Percentiles rank a stretch among this genome's conserved stretches.
Evolutionary conservation across 2,797 vertebrate species (phyloP).

Genomic region (Esox lucius): DNA sequence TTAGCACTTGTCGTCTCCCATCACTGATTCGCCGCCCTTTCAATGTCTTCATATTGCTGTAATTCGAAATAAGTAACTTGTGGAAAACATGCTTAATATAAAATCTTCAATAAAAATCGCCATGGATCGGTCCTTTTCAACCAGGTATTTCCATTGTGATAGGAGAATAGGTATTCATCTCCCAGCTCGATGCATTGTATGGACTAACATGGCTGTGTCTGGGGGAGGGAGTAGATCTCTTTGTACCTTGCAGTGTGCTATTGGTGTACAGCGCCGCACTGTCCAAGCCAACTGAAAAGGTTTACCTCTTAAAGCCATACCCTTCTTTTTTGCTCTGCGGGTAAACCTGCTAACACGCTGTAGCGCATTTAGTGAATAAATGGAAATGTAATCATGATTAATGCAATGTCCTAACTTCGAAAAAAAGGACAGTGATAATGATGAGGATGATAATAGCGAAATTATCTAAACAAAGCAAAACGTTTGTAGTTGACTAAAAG

Average conservation of each 20-base stretch:
- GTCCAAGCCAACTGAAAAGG: neutral
- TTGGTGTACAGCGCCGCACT: constrained; percentile 53
- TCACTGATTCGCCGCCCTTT: constrained; percentile 21
- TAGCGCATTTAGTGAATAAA: neutral
- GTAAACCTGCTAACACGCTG: neutral
- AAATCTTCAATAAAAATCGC: neutral
- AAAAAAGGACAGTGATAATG: neutral
- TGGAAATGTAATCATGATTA: neutral
- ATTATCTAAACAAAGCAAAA: neutral
- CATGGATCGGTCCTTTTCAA: neutral
- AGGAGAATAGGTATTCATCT: constrained; percentile 31
- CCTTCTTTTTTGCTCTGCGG: neutral
- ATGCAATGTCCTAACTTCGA: neutral
- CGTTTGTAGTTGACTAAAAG: neutral
- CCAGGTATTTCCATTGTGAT: constrained; percentile 6
- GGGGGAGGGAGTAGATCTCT: constrained; percentile 73
- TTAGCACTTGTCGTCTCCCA: constrained; percentile 29
- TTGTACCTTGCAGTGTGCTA: constrained; percentile 63
- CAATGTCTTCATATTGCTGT: constrained; percentile 20
- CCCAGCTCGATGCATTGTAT: constrained; percentile 33
- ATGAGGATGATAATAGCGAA: neutral
- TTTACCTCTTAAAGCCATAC: constrained; percentile 6
- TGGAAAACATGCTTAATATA: constrained; percentile 1
- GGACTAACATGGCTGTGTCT: constrained; percentile 25
- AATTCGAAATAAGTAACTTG: neutral